These are phyloP conservation scores for Microtus pennsylvanicus DNA, from an alignment of 2,113 vertebrate genomes.

Conservation along the genomic window DNA sequence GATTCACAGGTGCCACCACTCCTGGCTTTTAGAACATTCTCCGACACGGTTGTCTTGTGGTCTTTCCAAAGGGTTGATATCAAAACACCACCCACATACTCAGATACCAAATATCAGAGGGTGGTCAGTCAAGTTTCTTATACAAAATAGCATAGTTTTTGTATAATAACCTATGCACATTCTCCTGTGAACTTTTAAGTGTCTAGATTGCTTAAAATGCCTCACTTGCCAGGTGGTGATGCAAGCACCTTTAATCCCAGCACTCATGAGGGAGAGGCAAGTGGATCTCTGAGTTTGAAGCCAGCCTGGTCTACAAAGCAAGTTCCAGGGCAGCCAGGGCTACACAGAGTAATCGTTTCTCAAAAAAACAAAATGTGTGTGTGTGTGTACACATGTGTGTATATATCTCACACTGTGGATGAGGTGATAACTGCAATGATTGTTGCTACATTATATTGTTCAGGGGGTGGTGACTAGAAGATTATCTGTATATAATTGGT, in stretches of 20 bases:
- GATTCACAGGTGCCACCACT: neutral
- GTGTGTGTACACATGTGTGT: neutral
- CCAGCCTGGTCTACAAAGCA: neutral
- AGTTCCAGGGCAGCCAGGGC: neutral
- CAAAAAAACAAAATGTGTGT: neutral
- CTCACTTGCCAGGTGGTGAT: neutral
- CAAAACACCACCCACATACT: neutral
- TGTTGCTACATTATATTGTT: neutral
- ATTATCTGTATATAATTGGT: neutral
- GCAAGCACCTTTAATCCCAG: neutral
- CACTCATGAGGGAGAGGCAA: neutral
- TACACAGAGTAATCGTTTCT: neutral
- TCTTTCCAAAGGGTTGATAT: neutral
- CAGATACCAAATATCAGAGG: neutral
- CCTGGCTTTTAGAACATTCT: neutral
- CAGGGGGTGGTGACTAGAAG: neutral
- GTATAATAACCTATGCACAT: neutral
- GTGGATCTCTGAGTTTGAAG: neutral
- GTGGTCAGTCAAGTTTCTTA: neutral
- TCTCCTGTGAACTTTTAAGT: neutral
- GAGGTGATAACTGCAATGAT: neutral
- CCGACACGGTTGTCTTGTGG: neutral
- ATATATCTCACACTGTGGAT: neutral
- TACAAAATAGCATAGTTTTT: neutral
- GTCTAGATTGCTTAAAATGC: neutral